phyloP scores from a whole-genome alignment of 2,888 invertebrate genomes.

The Xestobium rufovillosum region DNA sequence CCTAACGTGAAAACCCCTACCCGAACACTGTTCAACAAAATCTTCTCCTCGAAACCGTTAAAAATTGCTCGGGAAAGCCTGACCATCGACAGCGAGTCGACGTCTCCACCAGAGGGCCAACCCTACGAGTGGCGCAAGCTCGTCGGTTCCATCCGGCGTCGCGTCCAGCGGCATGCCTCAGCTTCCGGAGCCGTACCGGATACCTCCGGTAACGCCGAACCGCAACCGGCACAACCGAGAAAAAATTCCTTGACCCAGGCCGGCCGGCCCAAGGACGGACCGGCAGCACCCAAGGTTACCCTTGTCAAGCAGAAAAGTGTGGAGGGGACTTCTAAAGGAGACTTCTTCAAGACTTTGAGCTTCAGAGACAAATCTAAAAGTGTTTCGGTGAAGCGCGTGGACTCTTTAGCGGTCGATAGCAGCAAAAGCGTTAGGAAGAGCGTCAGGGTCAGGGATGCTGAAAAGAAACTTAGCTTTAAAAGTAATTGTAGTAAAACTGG shows the following conservation, averaged over 20 bases:
- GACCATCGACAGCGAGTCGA: slow-evolving; percentile 34
- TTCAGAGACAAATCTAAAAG: slow-evolving; percentile 36
- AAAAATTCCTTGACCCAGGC: slow-evolving; percentile 42
- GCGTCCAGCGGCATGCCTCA: slow-evolving; percentile 42
- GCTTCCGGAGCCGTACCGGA: slow-evolving; percentile 21
- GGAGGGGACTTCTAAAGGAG: slow-evolving; percentile 28
- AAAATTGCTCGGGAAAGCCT: slow-evolving; percentile 39
- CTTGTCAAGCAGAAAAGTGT: slow-evolving; percentile 38
- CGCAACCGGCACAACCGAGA: slow-evolving; percentile 32
- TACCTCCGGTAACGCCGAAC: slow-evolving; percentile 27
- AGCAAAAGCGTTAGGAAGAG: slow-evolving; percentile 39
- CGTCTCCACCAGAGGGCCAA: slow-evolving; percentile 22
- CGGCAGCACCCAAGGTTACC: slow-evolving; percentile 28
- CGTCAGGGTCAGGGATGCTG: slow-evolving; percentile 34
- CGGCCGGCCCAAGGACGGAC: slow-evolving; percentile 31
- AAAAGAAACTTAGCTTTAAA: slow-evolving; percentile 31
- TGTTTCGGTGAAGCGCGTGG: slow-evolving; percentile 33
- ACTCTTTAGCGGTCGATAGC: slow-evolving; percentile 24
- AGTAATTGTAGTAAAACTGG: slow-evolving; percentile 30
- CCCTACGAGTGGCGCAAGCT: slow-evolving; percentile 44
- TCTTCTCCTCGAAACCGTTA: slow-evolving; percentile 33
- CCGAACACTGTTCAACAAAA: slow-evolving; percentile 39
- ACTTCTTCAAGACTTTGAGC: slow-evolving; percentile 33
- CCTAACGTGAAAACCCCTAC: too few species aligned
- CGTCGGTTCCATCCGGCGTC: slow-evolving; percentile 43